phyloP scores from a whole-genome alignment of 2,888 invertebrate species.

The Habrosyne pyritoides region DNA sequence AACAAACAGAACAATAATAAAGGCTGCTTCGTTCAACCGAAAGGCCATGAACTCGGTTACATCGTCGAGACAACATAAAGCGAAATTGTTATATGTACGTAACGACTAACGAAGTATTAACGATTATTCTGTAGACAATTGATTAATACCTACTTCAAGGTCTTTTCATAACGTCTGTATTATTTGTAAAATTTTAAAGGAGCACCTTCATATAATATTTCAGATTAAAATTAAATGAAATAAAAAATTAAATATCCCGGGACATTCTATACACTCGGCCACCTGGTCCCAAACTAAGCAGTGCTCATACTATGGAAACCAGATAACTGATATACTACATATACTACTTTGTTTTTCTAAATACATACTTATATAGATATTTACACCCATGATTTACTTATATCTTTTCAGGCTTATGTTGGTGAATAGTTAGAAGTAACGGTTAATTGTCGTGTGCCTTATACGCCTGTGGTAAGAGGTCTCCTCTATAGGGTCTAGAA shows the following conservation, averaged over 20 bases:
- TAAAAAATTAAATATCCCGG: too few relatives aligned
- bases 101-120: conserved; percentile 5
- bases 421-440: conserved; percentile 72
- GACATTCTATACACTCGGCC: too few relatives aligned
- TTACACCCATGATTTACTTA: neutral
- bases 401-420: conserved; percentile 46
- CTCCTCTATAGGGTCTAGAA: conserved; percentile 59
- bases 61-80: conserved; percentile 35
- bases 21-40: conserved; percentile 21
- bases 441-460: conserved; percentile 74
- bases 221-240: too few relatives aligned
- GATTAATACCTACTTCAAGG: neutral
- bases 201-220: conserved; percentile 20
- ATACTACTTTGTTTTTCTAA: too few relatives aligned
- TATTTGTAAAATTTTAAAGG: conserved; percentile 12
- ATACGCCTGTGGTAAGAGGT: conserved; percentile 64
- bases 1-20: conserved; percentile 33
- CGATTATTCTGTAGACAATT: neutral
- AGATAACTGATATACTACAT: too few relatives aligned
- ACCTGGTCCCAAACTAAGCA: too few relatives aligned
- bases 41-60: conserved; percentile 53
- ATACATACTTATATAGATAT: too few relatives aligned
- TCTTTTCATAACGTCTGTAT: neutral
- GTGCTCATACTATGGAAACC: too few relatives aligned
- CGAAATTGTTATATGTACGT: conserved; percentile 35